Conservation (phyloP, 2,797 vertebrate genomes). For the Phoxinus dragarum region DNA sequence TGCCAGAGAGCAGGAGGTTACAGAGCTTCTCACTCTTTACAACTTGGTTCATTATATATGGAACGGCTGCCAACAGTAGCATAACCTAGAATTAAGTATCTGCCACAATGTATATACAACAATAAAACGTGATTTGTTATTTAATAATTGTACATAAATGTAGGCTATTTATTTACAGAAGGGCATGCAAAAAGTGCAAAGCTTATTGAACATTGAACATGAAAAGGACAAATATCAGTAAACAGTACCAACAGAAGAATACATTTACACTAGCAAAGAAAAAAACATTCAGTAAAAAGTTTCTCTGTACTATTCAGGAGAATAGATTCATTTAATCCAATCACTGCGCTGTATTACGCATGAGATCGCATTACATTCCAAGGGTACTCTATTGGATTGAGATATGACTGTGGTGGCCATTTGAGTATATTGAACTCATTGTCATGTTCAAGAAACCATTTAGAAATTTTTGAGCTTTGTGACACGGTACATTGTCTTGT, state of each 20-base stretch:
- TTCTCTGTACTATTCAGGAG: no score
- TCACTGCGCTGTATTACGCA: no score
- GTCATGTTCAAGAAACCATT: no score
- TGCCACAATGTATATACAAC: constrained; percentile 28
- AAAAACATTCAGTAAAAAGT: neutral
- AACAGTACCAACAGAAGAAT: neutral
- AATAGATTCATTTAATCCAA: no score
- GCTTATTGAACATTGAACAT: neutral
- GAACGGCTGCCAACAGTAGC: constrained; percentile 43
- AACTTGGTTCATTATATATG: constrained; percentile 47
- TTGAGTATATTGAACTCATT: no score
- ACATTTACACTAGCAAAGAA: neutral
- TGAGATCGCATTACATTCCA: no score
- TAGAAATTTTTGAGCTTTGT: no score
- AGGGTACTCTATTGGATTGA: neutral
- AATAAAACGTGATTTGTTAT: constrained; percentile 30
- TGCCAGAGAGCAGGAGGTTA: neutral
- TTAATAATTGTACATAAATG: neutral
- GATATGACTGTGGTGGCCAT: no score
- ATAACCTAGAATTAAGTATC: constrained; percentile 40
- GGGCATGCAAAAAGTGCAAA: neutral
- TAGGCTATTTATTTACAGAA: neutral
- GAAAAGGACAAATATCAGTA: neutral
- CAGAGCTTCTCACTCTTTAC: constrained; percentile 48
- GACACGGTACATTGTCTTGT: no score